Base-by-base conservation (phyloP, 2,888 invertebrate species). In the Drosophila austrosaltans region DNA sequence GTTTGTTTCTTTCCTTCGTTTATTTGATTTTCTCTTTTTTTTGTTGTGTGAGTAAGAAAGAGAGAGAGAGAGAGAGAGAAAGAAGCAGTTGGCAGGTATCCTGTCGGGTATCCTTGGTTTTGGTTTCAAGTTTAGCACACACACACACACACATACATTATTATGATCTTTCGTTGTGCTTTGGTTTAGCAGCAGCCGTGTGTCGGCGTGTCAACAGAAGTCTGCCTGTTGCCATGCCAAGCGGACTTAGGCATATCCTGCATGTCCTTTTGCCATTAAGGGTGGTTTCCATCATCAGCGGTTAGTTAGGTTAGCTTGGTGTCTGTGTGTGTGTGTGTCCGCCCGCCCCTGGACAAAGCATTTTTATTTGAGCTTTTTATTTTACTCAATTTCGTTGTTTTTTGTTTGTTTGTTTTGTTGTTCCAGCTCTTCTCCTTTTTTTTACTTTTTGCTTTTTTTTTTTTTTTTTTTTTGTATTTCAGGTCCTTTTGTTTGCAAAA, bases 361-460 rank as follows among this genome's bases (percentile, higher is more conserved):
- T 85, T 85, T 58, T 85, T 85, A 82, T 87, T 86, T 76, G 86
- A 89, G 85, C 85, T 89, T 86, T 86, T 86, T 87, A 86, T 87
- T 88, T 76, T 72, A 72, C 67, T 78, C 78, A 78, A 85, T 83
- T 87, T 64, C 53, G 44, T 63, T 54, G 48, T 42, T 66, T 53
- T 73, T 32, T 32, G 3, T 32, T 32, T 32, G 4, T 32, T 32
- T 32, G 32, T 32, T 32, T 36, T 36, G 36, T 78, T 48, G 48
- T 48, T 48, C 25, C 48, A 16, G 22, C 25, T 48, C 48, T 48
- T 48, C 48, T 48, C 25, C 25, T 48, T 48, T 48, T 10, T 48
- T 22, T n/a, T n/a, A n/a, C n/a, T n/a, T n/a, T 2, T 28, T 28
- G 1, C 2, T 69, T 71, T 64, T 69, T 73, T 66, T 69, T 78